Evolutionary conservation across 2,888 invertebrate genomes (phyloP), one percentile per base, ranked within the genome.

Genomic region (Acanthoscelides obtectus): DNA sequence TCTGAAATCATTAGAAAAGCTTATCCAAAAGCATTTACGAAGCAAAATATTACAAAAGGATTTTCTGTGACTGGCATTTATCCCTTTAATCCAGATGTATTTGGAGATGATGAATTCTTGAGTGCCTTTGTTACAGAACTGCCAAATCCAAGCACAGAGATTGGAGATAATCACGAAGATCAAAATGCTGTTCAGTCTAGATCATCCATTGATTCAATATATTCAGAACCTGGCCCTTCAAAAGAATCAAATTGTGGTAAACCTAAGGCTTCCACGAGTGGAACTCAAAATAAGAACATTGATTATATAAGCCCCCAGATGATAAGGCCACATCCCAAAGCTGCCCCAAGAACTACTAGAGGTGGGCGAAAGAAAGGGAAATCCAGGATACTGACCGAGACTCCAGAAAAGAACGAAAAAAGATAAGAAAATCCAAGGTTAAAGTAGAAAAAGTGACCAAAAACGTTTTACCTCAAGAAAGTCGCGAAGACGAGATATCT

Each of bases 341-440:
- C n/a, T n/a, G n/a, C n/a, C n/a, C n/a, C n/a, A n/a, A n/a, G n/a
- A n/a, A n/a, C n/a, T n/a, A n/a, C 69, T 19, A n/a, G 20, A 5
- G 69, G 63, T 12, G 63, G 63, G 8, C 63, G 12, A 20, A 69
- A 69, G 19, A 69, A 69, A 67, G 66, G 67, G 64, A 74, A 71
- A 63, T 64, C 45, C 22, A 71, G 70, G 67, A 70, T 72, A 68
- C 72, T 73, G 66, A 74, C 74, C 45, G 72, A 74, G 19, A 74
- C 72, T 22, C 72, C 72, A 20, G 70, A 74, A 69, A 72, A 74
- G 66, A 71, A 22, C 67, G 21, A 72, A 70, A 67, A 72, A 70
- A 27, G 63, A 45, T 21, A 72, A 45, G 19, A 63, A 70, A 70
- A 22, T 65, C 66, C n/a, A n/a, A n/a, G n/a, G n/a, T n/a, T n/a